Percentiles rank a stretch among this genome's conserved stretches.
Conservation (phyloP, 2,888 invertebrate species). For the Petrophora chlorosata region DNA sequence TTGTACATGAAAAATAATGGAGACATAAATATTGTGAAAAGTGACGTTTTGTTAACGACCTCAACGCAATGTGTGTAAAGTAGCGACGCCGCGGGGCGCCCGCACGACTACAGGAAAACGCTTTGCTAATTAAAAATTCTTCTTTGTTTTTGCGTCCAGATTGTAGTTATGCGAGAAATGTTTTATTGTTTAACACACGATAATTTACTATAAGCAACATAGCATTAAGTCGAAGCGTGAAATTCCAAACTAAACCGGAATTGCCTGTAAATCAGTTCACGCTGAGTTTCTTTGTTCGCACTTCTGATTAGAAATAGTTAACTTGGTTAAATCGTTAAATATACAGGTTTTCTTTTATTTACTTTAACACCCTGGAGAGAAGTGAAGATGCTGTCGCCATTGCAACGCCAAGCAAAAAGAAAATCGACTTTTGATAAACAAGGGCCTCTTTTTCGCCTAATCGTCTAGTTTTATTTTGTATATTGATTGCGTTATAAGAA, state of each 20-base stretch:
- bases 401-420: too few species aligned
- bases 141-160: constrained; percentile 68
- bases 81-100: constrained; percentile 72
- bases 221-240: constrained; percentile 57
- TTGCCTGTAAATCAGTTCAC: constrained; percentile 50
- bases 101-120: constrained; percentile 56
- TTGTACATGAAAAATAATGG: constrained; percentile 75
- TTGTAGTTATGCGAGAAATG: constrained; percentile 65
- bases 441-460: too few species aligned
- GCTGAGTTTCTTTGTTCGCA: constrained; percentile 44
- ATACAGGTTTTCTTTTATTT: not conserved
- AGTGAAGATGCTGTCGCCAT: too few species aligned
- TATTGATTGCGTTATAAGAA: not conserved
- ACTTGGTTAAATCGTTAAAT: too few species aligned
- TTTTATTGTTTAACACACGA: constrained; percentile 69
- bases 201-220: constrained; percentile 57
- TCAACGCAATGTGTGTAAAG: constrained; percentile 70
- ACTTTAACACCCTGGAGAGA: too few species aligned
- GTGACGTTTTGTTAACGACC: constrained; percentile 78
- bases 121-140: constrained; percentile 76
- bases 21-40: constrained; percentile 80
- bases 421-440: too few species aligned
- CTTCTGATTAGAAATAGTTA: constrained; percentile 31
- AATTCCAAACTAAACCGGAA: constrained; percentile 56
- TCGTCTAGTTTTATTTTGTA: too few species aligned